Evolutionary conservation across 2,113 vertebrate genomes (phyloP).

Genomic region (Fregata magnificens): DNA sequence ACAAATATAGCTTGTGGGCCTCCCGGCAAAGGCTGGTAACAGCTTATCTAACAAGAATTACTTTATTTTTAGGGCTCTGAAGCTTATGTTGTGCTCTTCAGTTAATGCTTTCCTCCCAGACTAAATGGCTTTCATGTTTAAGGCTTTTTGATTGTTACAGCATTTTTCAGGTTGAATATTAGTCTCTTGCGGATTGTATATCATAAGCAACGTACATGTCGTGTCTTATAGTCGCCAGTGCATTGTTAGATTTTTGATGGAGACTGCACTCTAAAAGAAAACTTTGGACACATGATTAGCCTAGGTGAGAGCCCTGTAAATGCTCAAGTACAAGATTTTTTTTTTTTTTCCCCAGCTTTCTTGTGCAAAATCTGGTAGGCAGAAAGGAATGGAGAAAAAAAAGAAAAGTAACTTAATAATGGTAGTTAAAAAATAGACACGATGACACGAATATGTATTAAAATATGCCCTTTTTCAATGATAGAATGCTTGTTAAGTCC

Average conservation of each 20-base stretch:
- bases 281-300: background rate
- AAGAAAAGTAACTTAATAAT: background rate
- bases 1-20: background rate
- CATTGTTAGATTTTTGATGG: background rate
- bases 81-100: background rate
- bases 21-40: background rate
- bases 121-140: background rate
- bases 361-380: background rate
- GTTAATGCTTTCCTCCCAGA: background rate
- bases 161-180: background rate
- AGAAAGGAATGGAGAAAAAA: background rate
- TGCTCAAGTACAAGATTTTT: background rate
- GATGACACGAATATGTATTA: background rate
- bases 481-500: background rate
- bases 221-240: too few relatives aligned
- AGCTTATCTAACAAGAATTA: background rate
- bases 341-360: background rate
- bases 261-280: background rate
- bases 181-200: background rate
- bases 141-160: background rate
- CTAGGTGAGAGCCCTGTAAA: background rate
- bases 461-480: background rate
- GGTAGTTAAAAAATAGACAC: background rate
- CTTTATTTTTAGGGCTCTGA: background rate
- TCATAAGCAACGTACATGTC: background rate